phyloP scores from a whole-genome alignment of 2,888 invertebrate genomes.

The Drosophila aldrichi region DNA sequence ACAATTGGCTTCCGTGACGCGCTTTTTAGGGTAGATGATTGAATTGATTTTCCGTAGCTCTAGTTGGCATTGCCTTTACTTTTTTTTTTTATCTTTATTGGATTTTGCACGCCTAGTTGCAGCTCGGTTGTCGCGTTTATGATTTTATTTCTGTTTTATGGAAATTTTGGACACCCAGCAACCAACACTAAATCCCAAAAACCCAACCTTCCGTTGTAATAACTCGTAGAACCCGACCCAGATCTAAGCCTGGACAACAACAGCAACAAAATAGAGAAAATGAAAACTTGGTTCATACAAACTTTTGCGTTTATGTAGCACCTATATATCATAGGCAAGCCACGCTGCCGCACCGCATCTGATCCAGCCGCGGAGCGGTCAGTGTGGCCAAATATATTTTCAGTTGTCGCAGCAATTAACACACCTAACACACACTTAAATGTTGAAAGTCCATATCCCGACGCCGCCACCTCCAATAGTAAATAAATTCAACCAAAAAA shows the following conservation, averaged over 20 bases:
- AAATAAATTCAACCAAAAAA: conserved; percentile 42
- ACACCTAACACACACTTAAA: conserved; percentile 30
- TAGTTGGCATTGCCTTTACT: conserved; percentile 18
- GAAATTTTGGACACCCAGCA: conserved; percentile 37
- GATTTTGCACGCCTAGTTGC: conserved; percentile 57
- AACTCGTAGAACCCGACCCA: conserved; percentile 23
- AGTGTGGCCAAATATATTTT: conserved; percentile 54
- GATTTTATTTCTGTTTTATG: conserved; percentile 28
- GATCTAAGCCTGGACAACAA: conserved; percentile 10
- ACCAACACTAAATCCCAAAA: neutral
- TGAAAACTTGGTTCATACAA: conserved; percentile 82
- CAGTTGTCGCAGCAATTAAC: conserved; percentile 54
- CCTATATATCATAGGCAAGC: conserved; percentile 71
- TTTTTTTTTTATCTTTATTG: conserved; percentile 15
- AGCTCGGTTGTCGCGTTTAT: conserved; percentile 42
- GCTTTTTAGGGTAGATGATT: conserved; percentile 49
- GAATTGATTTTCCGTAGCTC: conserved; percentile 18
- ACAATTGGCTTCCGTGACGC: conserved; percentile 68
- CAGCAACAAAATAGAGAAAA: neutral
- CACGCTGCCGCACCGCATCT: conserved; percentile 51
- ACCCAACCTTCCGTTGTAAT: conserved; percentile 21
- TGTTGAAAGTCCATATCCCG: conserved; percentile 72
- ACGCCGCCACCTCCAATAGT: conserved; percentile 78
- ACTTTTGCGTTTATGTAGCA: conserved; percentile 84
- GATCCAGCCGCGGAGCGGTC: conserved; percentile 36